Conservation (phyloP, 2,113 vertebrate species). For the Passer montanus region DNA sequence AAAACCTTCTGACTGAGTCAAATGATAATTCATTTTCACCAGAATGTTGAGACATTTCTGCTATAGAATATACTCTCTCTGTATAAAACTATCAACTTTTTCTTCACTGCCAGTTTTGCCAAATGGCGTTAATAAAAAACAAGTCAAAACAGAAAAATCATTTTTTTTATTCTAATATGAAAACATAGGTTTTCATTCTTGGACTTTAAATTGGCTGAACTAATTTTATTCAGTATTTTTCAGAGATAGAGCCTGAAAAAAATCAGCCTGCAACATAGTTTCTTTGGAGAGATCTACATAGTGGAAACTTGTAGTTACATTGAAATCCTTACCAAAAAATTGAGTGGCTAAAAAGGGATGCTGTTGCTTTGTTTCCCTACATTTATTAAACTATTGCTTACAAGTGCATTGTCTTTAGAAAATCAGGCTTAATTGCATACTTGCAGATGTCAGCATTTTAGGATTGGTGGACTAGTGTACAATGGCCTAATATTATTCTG, state of each 20-base stretch:
- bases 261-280: not conserved
- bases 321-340: not conserved
- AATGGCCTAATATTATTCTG: not conserved
- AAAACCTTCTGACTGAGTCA: not conserved
- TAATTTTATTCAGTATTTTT: conserved; percentile 1
- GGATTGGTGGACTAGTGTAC: not conserved
- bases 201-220: not conserved
- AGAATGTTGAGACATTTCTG: not conserved
- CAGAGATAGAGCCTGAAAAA: conserved; percentile 11
- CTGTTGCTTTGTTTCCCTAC: not conserved
- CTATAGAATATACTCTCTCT: not conserved
- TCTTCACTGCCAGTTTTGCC: not conserved
- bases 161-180: not conserved
- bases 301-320: not conserved
- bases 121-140: not conserved
- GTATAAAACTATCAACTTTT: not conserved
- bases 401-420: not conserved
- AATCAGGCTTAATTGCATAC: not conserved
- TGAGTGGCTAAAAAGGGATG: not conserved
- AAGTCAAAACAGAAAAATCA: not conserved
- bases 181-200: not conserved
- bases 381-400: not conserved
- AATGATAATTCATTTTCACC: not conserved
- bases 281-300: not conserved
- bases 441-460: not conserved